phyloP scores from a whole-genome alignment of 1,140 invertebrate species.

The Drosophila santomea region DNA sequence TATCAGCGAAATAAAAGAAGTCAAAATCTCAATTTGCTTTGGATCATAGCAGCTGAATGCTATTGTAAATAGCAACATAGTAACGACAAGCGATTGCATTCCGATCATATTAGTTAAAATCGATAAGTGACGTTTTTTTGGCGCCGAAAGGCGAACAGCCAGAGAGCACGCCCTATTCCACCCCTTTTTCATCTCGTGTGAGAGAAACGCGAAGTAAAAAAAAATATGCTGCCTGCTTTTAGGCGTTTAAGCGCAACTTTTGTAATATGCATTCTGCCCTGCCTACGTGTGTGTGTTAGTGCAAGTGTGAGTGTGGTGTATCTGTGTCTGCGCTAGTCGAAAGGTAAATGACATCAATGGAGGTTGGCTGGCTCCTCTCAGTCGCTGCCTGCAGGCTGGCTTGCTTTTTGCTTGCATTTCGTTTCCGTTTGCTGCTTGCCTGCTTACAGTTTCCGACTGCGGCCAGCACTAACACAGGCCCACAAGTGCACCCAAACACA shows the following conservation, averaged over 20 bases:
- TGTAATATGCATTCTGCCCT: constrained; percentile 49
- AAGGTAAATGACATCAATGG: constrained; percentile 82
- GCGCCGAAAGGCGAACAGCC: constrained; percentile 2
- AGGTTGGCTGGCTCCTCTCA: constrained; percentile 68
- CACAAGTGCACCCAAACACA: constrained; percentile 6
- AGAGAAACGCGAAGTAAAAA: constrained; percentile 38
- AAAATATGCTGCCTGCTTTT: constrained; percentile 48
- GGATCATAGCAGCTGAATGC: too few relatives aligned
- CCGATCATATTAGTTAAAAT: constrained; percentile 36
- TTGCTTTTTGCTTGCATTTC: constrained; percentile 79
- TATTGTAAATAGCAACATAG: too few relatives aligned
- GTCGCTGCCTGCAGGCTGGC: constrained; percentile 36
- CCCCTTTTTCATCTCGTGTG: constrained; percentile 9
- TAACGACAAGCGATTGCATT: constrained; percentile 1
- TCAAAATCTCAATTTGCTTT: too few relatives aligned
- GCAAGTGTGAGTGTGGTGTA: background rate
- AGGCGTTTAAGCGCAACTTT: constrained; percentile 60
- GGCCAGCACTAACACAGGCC: constrained; percentile 36
- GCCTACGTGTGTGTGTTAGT: constrained; percentile 19
- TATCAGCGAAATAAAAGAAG: background rate
- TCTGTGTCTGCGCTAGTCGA: constrained; percentile 51
- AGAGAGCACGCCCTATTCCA: constrained; percentile 2
- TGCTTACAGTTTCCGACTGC: constrained; percentile 80
- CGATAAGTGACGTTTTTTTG: constrained; percentile 12
- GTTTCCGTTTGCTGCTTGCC: constrained; percentile 75